These are phyloP conservation scores for Diplodus sargus DNA, from an alignment of 2,797 vertebrate species.

Conservation along the genomic window DNA sequence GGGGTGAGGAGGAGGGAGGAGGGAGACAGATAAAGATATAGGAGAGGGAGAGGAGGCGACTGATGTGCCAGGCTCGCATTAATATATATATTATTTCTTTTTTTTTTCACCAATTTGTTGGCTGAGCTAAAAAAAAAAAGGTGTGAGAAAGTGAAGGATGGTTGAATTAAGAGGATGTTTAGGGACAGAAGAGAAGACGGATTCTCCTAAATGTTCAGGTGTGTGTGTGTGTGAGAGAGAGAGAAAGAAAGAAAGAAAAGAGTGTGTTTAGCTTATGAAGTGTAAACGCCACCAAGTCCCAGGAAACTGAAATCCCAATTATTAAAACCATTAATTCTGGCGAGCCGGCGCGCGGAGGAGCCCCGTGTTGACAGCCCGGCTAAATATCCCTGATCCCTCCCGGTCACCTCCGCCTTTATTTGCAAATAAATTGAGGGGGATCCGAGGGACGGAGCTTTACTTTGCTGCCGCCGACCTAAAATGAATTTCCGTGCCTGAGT, in stretches of 20 bases:
- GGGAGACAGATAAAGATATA: conserved; percentile 69
- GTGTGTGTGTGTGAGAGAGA: conserved; percentile 4
- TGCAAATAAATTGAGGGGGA: conserved; percentile 99
- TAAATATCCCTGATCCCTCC: conserved; percentile 97
- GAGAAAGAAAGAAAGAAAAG: conserved; percentile 20
- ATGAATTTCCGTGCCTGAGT: conserved; percentile 97
- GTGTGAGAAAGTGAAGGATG: conserved; percentile 21
- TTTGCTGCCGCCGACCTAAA: conserved; percentile 89
- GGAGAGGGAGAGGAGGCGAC: conserved; percentile 12
- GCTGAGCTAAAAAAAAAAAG: conserved; percentile 24
- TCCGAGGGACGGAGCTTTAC: conserved; percentile 92
- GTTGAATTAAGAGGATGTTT: conserved; percentile 47
- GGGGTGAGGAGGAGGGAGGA: not conserved
- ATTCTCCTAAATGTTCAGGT: conserved; percentile 18
- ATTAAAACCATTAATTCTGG: conserved; percentile 99
- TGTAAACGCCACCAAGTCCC: conserved; percentile 90
- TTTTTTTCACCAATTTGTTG: conserved; percentile 54
- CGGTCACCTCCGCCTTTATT: conserved; percentile 98
- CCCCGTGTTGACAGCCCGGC: conserved; percentile 94
- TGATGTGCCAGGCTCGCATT: conserved; percentile 45
- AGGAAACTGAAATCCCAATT: conserved; percentile 96
- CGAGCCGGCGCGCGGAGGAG: conserved; percentile 87
- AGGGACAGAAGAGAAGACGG: conserved; percentile 10
- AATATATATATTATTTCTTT: conserved; percentile 43
- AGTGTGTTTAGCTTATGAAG: conserved; percentile 77